Percentiles rank a stretch among this genome's conserved stretches.
Conservation (phyloP, 2,888 invertebrate species). For the Cheilosia variabilis region DNA sequence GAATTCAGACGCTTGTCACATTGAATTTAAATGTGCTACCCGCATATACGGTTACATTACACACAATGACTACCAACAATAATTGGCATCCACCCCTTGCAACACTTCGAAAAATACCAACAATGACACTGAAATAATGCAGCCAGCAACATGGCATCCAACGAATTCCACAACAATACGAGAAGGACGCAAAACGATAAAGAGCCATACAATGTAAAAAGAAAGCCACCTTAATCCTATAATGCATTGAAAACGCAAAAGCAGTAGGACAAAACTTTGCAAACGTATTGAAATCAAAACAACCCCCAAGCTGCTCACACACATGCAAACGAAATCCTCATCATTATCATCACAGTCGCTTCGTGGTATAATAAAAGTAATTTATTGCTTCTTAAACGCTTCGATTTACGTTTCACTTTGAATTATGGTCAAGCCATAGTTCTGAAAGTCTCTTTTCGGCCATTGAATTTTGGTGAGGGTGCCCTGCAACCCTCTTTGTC, state of each 20-base stretch:
- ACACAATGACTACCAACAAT: no score
- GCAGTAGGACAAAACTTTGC: constrained; percentile 2
- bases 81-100: not conserved
- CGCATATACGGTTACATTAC: no score
- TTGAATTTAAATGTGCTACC: no score
- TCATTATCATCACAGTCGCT: constrained; percentile 34
- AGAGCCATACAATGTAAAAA: constrained; percentile 43
- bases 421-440: constrained; percentile 35
- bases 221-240: constrained; percentile 26
- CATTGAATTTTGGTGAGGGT: constrained; percentile 22
- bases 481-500: not conserved
- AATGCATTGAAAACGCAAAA: not conserved
- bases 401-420: constrained; percentile 65
- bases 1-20: no score
- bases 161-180: constrained; percentile 19
- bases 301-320: not conserved
- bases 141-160: constrained; percentile 50
- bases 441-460: constrained; percentile 14
- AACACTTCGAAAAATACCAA: not conserved
- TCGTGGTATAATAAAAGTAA: constrained; percentile 57
- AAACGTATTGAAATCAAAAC: constrained; percentile 1
- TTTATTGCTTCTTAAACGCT: constrained; percentile 68
- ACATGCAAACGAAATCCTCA: constrained; percentile 2
- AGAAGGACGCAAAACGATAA: constrained; percentile 36
- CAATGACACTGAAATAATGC: constrained; percentile 34